These are phyloP conservation scores for Suncus etruscus DNA, from an alignment of 2,113 vertebrate species.

Conservation along the genomic window DNA sequence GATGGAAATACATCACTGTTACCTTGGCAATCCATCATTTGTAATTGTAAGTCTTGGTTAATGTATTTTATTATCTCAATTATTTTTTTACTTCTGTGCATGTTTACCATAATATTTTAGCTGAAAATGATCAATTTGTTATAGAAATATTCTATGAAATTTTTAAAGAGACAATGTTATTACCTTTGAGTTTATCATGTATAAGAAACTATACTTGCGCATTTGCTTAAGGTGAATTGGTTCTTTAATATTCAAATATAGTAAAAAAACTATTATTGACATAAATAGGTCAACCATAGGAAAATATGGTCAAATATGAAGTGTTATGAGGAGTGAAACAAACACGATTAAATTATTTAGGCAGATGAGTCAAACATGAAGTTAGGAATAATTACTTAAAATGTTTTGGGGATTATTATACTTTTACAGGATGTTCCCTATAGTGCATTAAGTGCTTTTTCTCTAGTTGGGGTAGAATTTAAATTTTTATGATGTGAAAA, in stretches of 20 bases:
- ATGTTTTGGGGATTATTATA: too few relatives aligned
- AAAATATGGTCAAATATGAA: background rate
- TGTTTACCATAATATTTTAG: background rate
- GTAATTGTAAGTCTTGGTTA: constrained; percentile 31
- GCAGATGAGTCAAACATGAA: rapidly evolving
- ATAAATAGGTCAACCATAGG: background rate
- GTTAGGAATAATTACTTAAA: background rate
- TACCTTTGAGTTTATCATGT: background rate
- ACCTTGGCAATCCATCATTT: constrained; percentile 43
- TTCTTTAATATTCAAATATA: background rate
- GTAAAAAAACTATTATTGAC: background rate
- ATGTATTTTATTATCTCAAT: background rate
- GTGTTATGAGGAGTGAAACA: background rate
- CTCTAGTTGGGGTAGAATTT: background rate
- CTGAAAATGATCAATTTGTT: background rate
- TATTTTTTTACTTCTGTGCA: constrained; percentile 21
- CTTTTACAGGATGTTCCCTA: background rate
- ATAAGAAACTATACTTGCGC: background rate
- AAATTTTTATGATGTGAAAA: background rate
- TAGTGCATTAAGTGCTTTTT: background rate
- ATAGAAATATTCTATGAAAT: background rate
- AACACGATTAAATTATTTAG: background rate
- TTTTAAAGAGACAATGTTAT: background rate
- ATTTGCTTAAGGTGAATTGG: background rate
- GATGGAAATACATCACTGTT: constrained; percentile 43